These are phyloP conservation scores for Leptodirus hochenwartii DNA, from an alignment of 2,888 invertebrate species.

Conservation along the genomic window DNA sequence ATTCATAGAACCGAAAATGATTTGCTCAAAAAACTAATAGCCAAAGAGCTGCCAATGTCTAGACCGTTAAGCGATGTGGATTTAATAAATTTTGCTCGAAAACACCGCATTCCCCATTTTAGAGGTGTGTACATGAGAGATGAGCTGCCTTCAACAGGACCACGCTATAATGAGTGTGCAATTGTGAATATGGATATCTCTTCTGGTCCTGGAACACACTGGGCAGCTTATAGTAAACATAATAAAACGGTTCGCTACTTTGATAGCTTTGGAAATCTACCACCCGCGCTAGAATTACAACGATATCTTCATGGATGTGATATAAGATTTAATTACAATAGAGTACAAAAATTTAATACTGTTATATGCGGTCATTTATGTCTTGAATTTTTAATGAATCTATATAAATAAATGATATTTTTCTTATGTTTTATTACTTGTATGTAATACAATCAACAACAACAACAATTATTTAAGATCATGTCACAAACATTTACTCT, in stretches of 20 bases:
- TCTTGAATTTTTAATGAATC: slow-evolving; percentile 14
- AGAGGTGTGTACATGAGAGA: slow-evolving; percentile 22
- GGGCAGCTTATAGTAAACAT: slow-evolving; percentile 19
- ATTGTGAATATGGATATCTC: slow-evolving; percentile 16
- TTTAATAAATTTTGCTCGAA: slow-evolving; percentile 16
- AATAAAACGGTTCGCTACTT: slow-evolving; percentile 17
- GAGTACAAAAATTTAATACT: slow-evolving; percentile 16
- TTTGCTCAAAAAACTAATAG: slow-evolving; percentile 14
- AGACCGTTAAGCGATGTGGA: slow-evolving; percentile 18
- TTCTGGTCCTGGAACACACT: slow-evolving; percentile 16
- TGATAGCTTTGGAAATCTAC: slow-evolving; percentile 20
- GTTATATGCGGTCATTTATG: slow-evolving; percentile 18
- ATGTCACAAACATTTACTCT: slow-evolving; percentile 16
- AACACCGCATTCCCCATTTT: slow-evolving; percentile 16
- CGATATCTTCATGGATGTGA: slow-evolving; percentile 13
- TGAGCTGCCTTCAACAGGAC: slow-evolving; percentile 19
- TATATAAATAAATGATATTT: slow-evolving; percentile 10
- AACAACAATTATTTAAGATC: too few species aligned
- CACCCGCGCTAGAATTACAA: slow-evolving; percentile 17
- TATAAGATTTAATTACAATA: slow-evolving; percentile 16
- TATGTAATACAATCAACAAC: too few species aligned
- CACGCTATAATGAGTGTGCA: slow-evolving; percentile 15
- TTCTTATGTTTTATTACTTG: too few species aligned
- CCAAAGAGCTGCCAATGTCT: slow-evolving; percentile 14
- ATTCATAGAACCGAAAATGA: not conserved